Conservation (phyloP, 2,888 invertebrate genomes). For the Loripinus fragilis region DNA sequence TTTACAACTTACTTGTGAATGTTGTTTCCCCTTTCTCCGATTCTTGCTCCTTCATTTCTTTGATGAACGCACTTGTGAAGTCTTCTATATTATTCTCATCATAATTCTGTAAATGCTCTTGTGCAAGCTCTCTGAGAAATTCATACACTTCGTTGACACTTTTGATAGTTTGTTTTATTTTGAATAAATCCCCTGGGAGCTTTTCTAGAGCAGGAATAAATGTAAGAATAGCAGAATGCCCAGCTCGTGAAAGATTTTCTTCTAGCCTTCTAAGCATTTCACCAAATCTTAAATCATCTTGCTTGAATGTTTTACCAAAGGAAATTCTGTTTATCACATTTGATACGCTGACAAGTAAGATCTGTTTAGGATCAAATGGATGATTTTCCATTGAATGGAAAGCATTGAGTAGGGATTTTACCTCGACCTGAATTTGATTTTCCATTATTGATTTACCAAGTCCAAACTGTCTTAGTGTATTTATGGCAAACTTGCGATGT, state of each 20-base stretch:
- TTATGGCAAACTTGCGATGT: slow-evolving; percentile 53
- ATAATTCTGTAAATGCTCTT: slow-evolving; percentile 38
- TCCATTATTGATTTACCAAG: slow-evolving; percentile 11
- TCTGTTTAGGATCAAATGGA: slow-evolving; percentile 22
- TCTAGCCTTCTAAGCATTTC: slow-evolving; percentile 9
- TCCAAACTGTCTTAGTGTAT: slow-evolving; percentile 42
- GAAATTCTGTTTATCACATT: slow-evolving; percentile 41
- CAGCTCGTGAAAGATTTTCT: slow-evolving; percentile 20
- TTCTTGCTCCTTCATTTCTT: slow-evolving; percentile 34
- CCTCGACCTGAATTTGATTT: not conserved
- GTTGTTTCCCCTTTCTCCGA: not conserved
- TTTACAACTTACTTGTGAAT: not conserved
- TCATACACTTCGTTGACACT: slow-evolving; percentile 24
- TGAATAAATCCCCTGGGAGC: slow-evolving; percentile 41
- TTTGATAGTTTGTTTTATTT: slow-evolving; percentile 20
- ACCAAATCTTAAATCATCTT: slow-evolving; percentile 30
- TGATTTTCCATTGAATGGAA: not conserved
- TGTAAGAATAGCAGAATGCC: not conserved
- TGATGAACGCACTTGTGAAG: slow-evolving; percentile 58
- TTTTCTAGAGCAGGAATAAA: slow-evolving; percentile 32
- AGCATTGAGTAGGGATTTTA: not conserved
- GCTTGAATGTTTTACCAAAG: slow-evolving; percentile 36
- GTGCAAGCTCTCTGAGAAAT: slow-evolving; percentile 22
- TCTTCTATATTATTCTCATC: slow-evolving; percentile 43
- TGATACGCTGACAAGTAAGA: slow-evolving; percentile 25